A percentile compares a stretch with the other conserved stretches of the same genome.
These are phyloP conservation scores for Kuschelorhynchus macadamiae DNA, from an alignment of 2,888 invertebrate genomes.

Conservation along the genomic window DNA sequence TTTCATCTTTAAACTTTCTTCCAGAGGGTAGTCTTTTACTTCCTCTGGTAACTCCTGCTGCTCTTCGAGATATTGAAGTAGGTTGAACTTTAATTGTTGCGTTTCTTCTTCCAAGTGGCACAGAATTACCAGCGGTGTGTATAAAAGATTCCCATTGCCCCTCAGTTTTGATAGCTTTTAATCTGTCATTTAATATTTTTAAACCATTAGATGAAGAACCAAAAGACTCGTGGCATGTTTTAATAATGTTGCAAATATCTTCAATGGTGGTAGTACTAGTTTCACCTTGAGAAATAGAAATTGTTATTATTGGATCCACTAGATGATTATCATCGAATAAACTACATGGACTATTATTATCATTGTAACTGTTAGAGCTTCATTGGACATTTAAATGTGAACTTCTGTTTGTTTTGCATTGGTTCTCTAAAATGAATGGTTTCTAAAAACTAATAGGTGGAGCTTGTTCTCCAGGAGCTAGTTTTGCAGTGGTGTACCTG, in stretches of 20 bases:
- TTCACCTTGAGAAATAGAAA: conserved; percentile 5
- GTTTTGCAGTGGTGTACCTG: conserved; percentile 14
- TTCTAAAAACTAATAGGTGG: conserved; percentile 8
- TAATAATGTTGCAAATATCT: conserved; percentile 11
- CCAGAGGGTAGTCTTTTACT: conserved; percentile 13
- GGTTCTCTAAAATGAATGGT: conserved; percentile 11
- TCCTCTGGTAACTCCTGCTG: conserved; percentile 16
- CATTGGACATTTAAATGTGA: background rate
- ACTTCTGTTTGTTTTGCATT: background rate
- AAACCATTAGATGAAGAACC: conserved; percentile 13
- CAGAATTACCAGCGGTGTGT: conserved; percentile 16
- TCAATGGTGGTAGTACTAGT: conserved; percentile 3
- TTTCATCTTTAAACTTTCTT: conserved; percentile 10
- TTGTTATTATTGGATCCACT: background rate
- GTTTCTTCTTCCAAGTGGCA: conserved; percentile 7
- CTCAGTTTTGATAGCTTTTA: conserved; percentile 17
- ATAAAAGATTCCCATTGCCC: conserved; percentile 20
- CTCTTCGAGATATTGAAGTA: conserved; percentile 13
- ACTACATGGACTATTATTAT: background rate
- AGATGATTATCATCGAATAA: conserved; percentile 1
- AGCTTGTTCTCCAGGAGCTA: conserved; percentile 15
- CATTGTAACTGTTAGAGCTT: conserved; percentile 6
- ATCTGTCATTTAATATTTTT: conserved; percentile 11
- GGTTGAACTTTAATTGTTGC: conserved; percentile 16
- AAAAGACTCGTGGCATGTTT: conserved; percentile 6